Conservation (phyloP, 2,113 vertebrate genomes). For the Nannobrachium achirus region DNA sequence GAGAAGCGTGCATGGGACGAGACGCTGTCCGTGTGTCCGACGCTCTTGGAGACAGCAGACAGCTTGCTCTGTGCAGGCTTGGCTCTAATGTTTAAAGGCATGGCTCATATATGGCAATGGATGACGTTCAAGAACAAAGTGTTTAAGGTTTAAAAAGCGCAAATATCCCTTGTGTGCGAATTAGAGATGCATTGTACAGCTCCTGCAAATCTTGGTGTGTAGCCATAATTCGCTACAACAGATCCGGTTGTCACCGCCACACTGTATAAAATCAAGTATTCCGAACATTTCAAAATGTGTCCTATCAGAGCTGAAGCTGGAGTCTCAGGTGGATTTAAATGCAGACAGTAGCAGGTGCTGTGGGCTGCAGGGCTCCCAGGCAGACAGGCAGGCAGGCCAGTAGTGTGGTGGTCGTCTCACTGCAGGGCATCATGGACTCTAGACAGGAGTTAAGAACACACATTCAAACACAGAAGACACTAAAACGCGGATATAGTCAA, state of each 20-base stretch:
- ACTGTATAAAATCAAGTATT: no score
- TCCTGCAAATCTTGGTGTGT: no score
- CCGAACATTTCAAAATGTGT: no score
- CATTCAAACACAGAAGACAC: neutral
- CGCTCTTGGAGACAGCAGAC: constrained; percentile 87
- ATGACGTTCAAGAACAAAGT: constrained; percentile 25
- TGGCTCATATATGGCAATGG: constrained; percentile 56
- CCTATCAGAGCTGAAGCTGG: constrained; percentile 22
- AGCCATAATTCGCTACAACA: no score
- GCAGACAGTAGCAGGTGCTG: constrained; percentile 24
- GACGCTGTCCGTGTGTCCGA: constrained; percentile 84
- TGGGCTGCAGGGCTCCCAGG: constrained; percentile 38
- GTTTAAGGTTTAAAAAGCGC: constrained; percentile 16
- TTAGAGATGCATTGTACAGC: no score
- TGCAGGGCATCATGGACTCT: constrained; percentile 62
- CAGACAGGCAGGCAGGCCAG: constrained; percentile 39
- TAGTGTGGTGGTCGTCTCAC: constrained; percentile 46
- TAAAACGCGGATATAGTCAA: no score
- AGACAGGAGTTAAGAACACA: constrained; percentile 24
- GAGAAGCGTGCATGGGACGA: constrained; percentile 89
- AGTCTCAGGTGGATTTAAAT: constrained; percentile 38
- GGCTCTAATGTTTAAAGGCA: constrained; percentile 72
- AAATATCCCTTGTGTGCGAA: no score
- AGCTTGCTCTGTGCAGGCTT: constrained; percentile 77
- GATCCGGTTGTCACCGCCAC: no score